Conservation (phyloP, 2,797 vertebrate genomes). For the Erpetoichthys calabaricus region DNA sequence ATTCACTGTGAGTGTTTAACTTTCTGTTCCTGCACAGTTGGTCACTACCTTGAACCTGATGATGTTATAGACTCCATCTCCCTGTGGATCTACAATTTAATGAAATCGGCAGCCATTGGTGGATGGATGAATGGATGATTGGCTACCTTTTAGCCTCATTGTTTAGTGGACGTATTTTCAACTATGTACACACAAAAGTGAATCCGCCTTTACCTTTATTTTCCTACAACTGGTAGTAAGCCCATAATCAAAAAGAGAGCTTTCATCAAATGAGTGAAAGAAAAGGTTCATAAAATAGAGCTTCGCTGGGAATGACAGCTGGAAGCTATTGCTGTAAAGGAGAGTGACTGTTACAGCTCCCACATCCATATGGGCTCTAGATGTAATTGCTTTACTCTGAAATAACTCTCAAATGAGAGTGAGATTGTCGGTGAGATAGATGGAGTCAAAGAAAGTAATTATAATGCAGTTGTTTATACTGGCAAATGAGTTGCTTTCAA, state of each 20-base stretch:
- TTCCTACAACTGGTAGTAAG: conserved; percentile 17
- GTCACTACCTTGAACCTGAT: too few relatives aligned
- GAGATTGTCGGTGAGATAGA: conserved; percentile 27
- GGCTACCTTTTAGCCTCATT: too few relatives aligned
- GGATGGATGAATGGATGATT: too few relatives aligned
- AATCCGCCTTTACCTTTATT: conserved; percentile 13
- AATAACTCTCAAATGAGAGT: conserved; percentile 38
- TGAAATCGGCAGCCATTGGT: too few relatives aligned
- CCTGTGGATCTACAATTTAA: too few relatives aligned
- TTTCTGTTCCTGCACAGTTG: too few relatives aligned
- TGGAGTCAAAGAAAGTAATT: conserved; percentile 32
- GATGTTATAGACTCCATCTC: too few relatives aligned
- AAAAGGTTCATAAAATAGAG: conserved; percentile 29
- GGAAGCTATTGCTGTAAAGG: conserved; percentile 34
- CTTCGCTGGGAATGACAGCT: conserved; percentile 38
- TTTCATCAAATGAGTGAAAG: conserved; percentile 33
- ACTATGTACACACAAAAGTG: too few relatives aligned
- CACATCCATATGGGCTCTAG: conserved; percentile 18
- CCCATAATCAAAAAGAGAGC: conserved; percentile 33
- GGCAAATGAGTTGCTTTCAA: conserved; percentile 36
- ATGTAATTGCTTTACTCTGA: conserved; percentile 46
- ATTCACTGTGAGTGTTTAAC: too few relatives aligned
- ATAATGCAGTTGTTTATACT: conserved; percentile 43
- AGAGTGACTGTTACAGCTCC: conserved; percentile 18
- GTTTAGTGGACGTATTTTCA: too few relatives aligned